These are phyloP conservation scores for Latrodectus elegans DNA, from an alignment of 2,888 invertebrate species.

Conservation along the genomic window DNA sequence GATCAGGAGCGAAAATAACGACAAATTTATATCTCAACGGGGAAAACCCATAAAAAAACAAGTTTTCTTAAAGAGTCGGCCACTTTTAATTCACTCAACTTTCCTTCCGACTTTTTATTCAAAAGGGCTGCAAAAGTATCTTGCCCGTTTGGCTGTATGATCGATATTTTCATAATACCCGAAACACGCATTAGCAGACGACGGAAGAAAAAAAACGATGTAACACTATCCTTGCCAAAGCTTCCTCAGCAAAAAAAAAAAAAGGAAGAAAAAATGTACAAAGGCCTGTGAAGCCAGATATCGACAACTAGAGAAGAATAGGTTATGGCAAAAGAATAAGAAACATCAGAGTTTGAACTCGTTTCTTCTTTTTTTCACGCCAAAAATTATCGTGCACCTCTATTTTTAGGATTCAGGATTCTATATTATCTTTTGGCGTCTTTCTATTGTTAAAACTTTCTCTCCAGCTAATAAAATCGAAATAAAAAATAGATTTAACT, in stretches of 20 bases:
- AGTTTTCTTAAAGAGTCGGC: too few species aligned
- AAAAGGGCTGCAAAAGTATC: too few species aligned
- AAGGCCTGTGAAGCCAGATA: conserved; percentile 32
- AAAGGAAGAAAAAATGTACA: too few species aligned
- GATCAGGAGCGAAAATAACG: too few species aligned
- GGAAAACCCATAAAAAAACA: too few species aligned
- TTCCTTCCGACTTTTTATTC: too few species aligned
- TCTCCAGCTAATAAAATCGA: conserved; percentile 24
- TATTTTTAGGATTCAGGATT: conserved; percentile 31
- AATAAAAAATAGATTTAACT: background rate
- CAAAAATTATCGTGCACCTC: conserved; percentile 25
- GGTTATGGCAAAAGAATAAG: conserved; percentile 3
- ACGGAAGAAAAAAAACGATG: background rate
- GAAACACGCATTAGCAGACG: conserved; percentile 40
- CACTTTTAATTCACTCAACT: too few species aligned
- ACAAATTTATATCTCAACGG: too few species aligned
- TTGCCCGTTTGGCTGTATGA: too few species aligned
- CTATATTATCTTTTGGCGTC: conserved; percentile 55
- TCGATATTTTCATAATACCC: conserved; percentile 34
- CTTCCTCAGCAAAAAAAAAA: background rate
- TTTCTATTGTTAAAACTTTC: conserved; percentile 44
- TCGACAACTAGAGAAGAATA: conserved; percentile 41
- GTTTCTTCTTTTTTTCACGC: conserved; percentile 4
- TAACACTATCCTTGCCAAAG: background rate
- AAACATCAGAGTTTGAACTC: background rate